Percentiles rank a stretch among this genome's conserved stretches.
phyloP scores from a whole-genome alignment of 2,888 invertebrate species.

The Monochamus alternatus region DNA sequence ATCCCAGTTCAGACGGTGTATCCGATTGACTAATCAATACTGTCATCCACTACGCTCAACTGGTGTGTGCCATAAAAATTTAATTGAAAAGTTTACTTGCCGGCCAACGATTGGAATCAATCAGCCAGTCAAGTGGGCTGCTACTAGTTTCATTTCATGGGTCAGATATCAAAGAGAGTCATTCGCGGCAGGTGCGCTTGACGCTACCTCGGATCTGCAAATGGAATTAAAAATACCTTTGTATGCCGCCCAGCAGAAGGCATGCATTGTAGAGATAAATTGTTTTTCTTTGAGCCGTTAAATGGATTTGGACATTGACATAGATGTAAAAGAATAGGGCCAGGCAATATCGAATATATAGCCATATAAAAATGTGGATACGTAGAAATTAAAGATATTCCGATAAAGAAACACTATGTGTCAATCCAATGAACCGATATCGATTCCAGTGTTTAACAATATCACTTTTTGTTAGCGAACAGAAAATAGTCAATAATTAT shows the following conservation, averaged over 20 bases:
- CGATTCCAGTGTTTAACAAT: too few species aligned
- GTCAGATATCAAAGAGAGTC: constrained; percentile 18
- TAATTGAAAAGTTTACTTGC: constrained; percentile 27
- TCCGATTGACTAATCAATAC: constrained; percentile 4
- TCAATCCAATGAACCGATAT: too few species aligned
- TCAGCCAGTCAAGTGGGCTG: constrained; percentile 10
- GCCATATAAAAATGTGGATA: too few species aligned
- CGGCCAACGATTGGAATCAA: constrained; percentile 10
- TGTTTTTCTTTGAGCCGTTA: constrained; percentile 14
- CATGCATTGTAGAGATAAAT: constrained; percentile 17
- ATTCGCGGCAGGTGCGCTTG: constrained; percentile 17
- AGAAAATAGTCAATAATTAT: too few species aligned
- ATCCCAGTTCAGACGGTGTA: not conserved
- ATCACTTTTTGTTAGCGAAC: too few species aligned
- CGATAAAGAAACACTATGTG: too few species aligned
- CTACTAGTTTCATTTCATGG: constrained; percentile 24
- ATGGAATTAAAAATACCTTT: constrained; percentile 23
- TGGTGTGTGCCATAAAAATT: constrained; percentile 18
- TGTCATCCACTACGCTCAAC: not conserved
- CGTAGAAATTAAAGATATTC: not conserved
- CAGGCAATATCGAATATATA: not conserved
- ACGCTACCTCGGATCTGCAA: not conserved
- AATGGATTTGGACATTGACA: constrained; percentile 7
- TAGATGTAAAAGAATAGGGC: not conserved
- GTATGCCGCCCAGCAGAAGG: constrained; percentile 7